phyloP scores from a whole-genome alignment of 2,113 vertebrate genomes.

The Eudyptes chrysolophus region DNA sequence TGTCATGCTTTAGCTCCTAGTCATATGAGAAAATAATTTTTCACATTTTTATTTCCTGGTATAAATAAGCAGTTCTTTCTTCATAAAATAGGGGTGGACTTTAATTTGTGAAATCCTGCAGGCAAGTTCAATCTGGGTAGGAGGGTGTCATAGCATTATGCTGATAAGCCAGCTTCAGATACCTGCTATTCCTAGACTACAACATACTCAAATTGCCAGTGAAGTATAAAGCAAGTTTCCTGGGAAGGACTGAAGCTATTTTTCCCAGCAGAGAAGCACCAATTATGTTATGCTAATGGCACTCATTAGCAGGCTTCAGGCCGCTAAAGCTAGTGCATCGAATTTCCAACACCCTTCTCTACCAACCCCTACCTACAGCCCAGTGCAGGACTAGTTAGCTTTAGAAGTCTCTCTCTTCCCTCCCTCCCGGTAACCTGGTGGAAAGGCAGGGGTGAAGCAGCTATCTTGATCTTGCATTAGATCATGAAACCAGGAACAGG shows the following conservation, averaged over 20 bases:
- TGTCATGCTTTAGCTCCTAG: background rate
- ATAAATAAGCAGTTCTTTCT: background rate
- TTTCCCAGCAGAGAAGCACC: background rate
- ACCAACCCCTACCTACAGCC: background rate
- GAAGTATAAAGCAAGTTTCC: background rate
- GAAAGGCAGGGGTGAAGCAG: background rate
- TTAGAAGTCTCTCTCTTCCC: background rate
- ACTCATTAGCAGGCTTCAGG: background rate
- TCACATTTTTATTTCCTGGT: background rate
- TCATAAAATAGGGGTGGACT: background rate
- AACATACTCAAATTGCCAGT: background rate
- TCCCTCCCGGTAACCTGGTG: background rate
- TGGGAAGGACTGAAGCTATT: background rate
- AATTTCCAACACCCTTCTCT: background rate
- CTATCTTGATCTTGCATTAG: background rate
- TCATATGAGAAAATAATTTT: background rate
- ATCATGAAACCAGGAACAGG: background rate
- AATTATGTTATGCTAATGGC: background rate
- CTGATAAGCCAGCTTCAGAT: background rate
- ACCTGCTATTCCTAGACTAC: background rate
- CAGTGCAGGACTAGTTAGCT: background rate
- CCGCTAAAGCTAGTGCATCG: background rate
- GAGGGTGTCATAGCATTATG: background rate
- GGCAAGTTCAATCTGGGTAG: background rate
- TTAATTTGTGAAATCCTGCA: background rate